Evolutionary conservation across 2,888 invertebrate genomes (phyloP).

Genomic region (Melinaea menophilus): DNA sequence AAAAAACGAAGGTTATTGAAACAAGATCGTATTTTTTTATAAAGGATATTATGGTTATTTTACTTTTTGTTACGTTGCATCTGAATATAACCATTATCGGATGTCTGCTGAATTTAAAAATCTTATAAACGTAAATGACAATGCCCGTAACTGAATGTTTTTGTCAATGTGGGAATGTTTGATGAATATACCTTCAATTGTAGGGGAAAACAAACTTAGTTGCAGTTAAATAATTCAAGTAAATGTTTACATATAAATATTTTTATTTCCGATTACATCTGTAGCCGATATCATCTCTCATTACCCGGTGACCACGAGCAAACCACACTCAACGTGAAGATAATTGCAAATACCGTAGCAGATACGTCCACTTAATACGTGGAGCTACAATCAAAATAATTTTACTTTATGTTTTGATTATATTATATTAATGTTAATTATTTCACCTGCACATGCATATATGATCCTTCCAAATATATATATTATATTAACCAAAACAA

Average conservation of each 20-base stretch:
- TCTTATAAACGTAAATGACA: no score
- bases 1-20: neutral
- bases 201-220: no score
- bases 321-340: constrained; percentile 2
- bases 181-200: no score
- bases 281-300: neutral
- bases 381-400: neutral
- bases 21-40: neutral
- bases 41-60: neutral
- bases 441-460: no score
- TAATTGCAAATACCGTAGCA: neutral
- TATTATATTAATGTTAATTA: neutral
- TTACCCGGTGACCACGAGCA: neutral
- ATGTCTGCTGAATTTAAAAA: no score
- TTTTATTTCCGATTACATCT: neutral
- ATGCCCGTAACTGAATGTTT: no score
- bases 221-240: neutral
- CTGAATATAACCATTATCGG: no score
- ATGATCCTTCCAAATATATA: no score
- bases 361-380: neutral
- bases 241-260: neutral
- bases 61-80: no score
- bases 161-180: no score
- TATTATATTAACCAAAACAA: no score
- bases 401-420: no score